Base-by-base conservation (phyloP, 2,797 vertebrate species). In the Sebastolobus alascanus region DNA sequence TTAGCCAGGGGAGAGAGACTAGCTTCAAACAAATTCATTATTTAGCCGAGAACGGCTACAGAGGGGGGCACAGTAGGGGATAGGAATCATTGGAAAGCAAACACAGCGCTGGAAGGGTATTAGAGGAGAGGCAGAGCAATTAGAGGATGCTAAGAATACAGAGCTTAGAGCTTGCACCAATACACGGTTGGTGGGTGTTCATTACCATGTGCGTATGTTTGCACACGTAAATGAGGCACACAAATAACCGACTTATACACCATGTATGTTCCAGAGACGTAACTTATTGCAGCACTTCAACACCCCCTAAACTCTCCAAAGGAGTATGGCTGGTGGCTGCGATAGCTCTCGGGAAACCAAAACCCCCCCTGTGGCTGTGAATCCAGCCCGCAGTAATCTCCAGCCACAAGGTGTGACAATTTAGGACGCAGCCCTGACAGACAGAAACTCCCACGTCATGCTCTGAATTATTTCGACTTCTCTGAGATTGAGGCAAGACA, bases 1-100 rank as follows among this genome's bases (percentile, higher is more conserved):
- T 84, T 86, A 86, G 83, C 74, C 54, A 71, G 65, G 63, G 73
- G 73, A 77, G 66, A 80, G 77, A 73, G 59, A 68, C 69, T 60
- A 20, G 81, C 37, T 79, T 90, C 84, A 65, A 86, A 92, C 78
- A 81, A 86, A 87, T 90, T 86, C 78, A 88, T 90, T 91, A 92
- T 90, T 89, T 87, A 79, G 72, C 52, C 37, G 52, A 79, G 68
- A 81, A 85, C 54, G 75, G 78, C 76, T 40, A 12, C 38, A 33
- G 75, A 72, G 56, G 81, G 67, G 77, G 76, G 29, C 80, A 69
- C 75, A 79, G 74, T 66, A 59, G 83, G 89, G 78, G 66, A 76
- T n/a, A 52, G 54, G 76, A 87, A 91, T 84, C 78, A 87, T 12
- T 77, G 65, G 74, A 81, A 87, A 86, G 67, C 79, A 87, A 90